phyloP scores from a whole-genome alignment of 2,797 vertebrate genomes.

The Ctenopoma kingsleyae region DNA sequence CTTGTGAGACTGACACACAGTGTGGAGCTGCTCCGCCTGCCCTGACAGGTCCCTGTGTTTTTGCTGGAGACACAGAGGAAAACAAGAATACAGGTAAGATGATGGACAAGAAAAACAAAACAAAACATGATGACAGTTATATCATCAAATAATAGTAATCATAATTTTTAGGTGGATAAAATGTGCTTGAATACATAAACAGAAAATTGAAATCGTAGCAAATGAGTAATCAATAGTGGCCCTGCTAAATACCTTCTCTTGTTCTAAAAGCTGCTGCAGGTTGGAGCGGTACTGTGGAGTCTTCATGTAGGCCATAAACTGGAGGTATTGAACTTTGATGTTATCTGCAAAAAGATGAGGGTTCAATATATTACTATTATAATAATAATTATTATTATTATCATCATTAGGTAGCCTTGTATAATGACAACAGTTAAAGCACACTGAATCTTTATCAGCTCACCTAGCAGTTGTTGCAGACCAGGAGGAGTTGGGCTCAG shows the following conservation, averaged over 20 bases:
- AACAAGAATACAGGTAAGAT: constrained; percentile 2
- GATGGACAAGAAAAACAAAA: neutral
- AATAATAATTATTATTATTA: neutral
- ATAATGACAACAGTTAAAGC: neutral
- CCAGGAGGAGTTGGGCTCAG: constrained; percentile 92
- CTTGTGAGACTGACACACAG: constrained; percentile 94
- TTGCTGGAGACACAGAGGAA: constrained; percentile 79
- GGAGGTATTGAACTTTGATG: constrained; percentile 96
- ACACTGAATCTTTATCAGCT: constrained; percentile 36
- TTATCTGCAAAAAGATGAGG: constrained; percentile 86
- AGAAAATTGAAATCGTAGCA: neutral
- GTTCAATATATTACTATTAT: neutral
- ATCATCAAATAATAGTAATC: neutral
- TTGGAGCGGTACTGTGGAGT: constrained; percentile 95
- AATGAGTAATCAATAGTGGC: neutral
- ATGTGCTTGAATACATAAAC: neutral
- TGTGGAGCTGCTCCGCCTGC: constrained; percentile 92
- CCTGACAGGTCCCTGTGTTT: constrained; percentile 92
- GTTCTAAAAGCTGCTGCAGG: constrained; percentile 94
- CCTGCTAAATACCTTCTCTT: constrained; percentile 91
- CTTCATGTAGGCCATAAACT: constrained; percentile 97
- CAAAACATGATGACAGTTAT: neutral
- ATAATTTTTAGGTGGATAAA: neutral
- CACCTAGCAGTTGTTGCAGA: constrained; percentile 96
- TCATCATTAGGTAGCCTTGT: neutral